Conservation (phyloP, 2,113 vertebrate species). For the Gasterosteus nipponicus region DNA sequence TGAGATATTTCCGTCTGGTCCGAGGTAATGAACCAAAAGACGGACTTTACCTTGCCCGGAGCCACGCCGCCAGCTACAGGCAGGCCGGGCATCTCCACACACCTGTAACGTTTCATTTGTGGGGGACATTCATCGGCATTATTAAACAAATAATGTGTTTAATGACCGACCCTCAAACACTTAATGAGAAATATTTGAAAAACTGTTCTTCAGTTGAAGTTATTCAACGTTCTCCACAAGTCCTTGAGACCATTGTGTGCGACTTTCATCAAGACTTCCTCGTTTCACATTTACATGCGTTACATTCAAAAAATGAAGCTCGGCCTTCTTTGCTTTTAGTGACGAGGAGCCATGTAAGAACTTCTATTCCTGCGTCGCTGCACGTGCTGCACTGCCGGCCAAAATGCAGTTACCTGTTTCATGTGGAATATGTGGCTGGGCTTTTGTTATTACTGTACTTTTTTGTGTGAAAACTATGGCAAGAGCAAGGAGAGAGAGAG, state of each 20-base stretch:
- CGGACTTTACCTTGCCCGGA: neutral
- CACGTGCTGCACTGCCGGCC: slow-evolving; percentile 9
- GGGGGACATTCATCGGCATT: too few species aligned
- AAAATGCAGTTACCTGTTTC: slow-evolving; percentile 45
- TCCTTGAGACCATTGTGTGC: neutral
- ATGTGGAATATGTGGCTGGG: slow-evolving; percentile 32
- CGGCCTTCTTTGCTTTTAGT: neutral
- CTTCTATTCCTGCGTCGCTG: slow-evolving; percentile 41
- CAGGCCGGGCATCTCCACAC: neutral
- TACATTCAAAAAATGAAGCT: neutral
- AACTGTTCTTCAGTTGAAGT: neutral
- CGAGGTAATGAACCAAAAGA: neutral
- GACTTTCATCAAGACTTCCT: neutral
- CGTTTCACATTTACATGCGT: slow-evolving; percentile 13
- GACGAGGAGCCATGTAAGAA: slow-evolving; percentile 38
- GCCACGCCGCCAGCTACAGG: neutral
- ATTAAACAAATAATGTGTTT: neutral
- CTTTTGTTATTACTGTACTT: slow-evolving; percentile 25
- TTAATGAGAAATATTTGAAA: neutral
- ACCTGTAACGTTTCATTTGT: neutral
- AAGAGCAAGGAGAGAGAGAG: slow-evolving; percentile 12
- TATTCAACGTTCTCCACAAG: neutral
- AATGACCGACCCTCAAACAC: neutral
- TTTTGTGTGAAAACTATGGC: slow-evolving; percentile 41
- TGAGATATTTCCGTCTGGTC: neutral